Base-by-base conservation (phyloP, 1,140 invertebrate species). In the Zeugodacus cucurbitae region DNA sequence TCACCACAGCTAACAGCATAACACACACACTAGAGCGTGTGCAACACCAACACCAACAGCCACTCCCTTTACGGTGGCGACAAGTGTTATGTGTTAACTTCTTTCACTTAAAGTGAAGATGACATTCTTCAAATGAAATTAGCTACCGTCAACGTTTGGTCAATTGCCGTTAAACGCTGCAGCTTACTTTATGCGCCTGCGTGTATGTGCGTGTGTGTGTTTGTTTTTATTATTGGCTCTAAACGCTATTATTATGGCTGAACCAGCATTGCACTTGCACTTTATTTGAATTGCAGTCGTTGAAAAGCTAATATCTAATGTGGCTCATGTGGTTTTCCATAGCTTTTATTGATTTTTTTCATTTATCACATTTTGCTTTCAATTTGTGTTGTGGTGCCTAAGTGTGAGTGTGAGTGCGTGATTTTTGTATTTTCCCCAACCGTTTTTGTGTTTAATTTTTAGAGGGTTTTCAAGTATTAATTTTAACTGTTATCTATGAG, bases 31-130 rank as follows among this genome's bases (percentile, higher is more conserved):
- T 29, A 26, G n/a, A 82, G 41, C 74, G 10, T 41, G 1, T 11
- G 20, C 2, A 82, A 8, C 74, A 14, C 41, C 37, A 82, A 20
- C 74, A 22, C 74, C 8, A 82, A 20, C 74, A n/a, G 41, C 74
- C 74, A 29, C 74, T 82, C 74, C 74, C 74, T 82, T 82, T 82
- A 82, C 74, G 41, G 74, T 82, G 41, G 74, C 74, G 74, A 82
- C 37, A 82, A 48, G 41, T 82, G 74, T 82, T 48, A 82, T 82
- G 74, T 82, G 74, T 48, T 82, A 82, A 54, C 74, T 82, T 92
- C 91, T 92, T 92, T 92, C 91, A 92, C 91, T 92, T 92, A 92
- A 92, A 92, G 91, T 92, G 91, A 92, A 92, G 91, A 92, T 92
- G 91, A 91, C 91, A 92, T 92, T 92, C 91, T 92, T 92, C 91